Percentiles rank a stretch among this genome's conserved stretches.
Evolutionary conservation across 2,888 invertebrate species (phyloP).

Genomic region (Mactromeris polynyma): DNA sequence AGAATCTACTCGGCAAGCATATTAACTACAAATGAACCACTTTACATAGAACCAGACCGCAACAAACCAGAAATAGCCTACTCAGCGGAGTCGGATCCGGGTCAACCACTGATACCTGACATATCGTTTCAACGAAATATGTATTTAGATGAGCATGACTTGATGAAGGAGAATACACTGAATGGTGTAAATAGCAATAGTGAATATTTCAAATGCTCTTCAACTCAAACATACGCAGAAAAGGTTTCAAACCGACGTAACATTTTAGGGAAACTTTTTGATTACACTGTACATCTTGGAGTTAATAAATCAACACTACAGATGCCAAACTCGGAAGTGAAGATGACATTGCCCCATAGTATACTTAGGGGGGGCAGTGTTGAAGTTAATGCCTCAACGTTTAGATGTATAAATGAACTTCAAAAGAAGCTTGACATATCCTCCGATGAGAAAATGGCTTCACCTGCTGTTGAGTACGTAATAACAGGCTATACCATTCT

Average conservation of each 20-base stretch:
- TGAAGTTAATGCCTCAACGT: conserved; percentile 47
- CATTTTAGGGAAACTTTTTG: conserved; percentile 44
- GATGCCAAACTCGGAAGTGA: conserved; percentile 52
- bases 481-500: conserved; percentile 29
- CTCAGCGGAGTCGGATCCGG: no score
- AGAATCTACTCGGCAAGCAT: no score
- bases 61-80: no score
- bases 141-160: not conserved
- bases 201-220: conserved; percentile 18
- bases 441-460: conserved; percentile 32
- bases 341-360: conserved; percentile 42
- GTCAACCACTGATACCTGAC: no score
- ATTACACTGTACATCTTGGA: conserved; percentile 16
- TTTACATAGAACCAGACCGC: no score
- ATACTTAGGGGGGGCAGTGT: conserved; percentile 22
- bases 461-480: conserved; percentile 50
- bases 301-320: conserved; percentile 23
- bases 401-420: conserved; percentile 33
- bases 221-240: conserved; percentile 36
- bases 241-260: conserved; percentile 45
- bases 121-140: no score
- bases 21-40: no score
- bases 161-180: not conserved
- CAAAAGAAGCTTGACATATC: conserved; percentile 35
- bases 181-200: not conserved